Percentiles rank a stretch among this genome's conserved stretches.
Conservation (phyloP, 92 coral and sea anemone species). For the Umimayanthus chanpuru region DNA sequence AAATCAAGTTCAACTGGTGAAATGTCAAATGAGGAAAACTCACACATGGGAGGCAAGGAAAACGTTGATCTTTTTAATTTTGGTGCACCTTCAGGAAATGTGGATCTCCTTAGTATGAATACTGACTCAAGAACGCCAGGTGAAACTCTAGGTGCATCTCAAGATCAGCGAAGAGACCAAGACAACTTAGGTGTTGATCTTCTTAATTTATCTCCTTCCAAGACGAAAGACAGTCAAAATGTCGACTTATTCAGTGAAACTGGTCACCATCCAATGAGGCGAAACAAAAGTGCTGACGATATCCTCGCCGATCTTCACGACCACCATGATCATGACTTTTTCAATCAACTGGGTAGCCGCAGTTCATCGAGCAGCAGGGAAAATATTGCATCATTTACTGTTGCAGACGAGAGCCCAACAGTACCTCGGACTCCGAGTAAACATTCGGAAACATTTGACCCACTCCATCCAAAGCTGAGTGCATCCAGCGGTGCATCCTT, state of each 20-base stretch:
- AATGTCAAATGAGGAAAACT: neutral
- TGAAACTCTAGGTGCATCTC: constrained; percentile 68
- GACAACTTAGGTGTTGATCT: constrained; percentile 36
- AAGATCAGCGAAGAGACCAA: constrained; percentile 46
- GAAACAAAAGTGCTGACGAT: constrained; percentile 93
- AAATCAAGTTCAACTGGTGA: constrained; percentile 33
- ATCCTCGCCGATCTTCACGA: constrained; percentile 69
- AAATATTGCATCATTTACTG: constrained; percentile 62
- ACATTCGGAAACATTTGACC: constrained; percentile 57
- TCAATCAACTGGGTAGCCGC: constrained; percentile 74
- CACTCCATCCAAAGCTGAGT: constrained; percentile 44
- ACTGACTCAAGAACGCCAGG: constrained; percentile 22
- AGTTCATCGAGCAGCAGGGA: constrained; percentile 81
- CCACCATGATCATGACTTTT: constrained; percentile 78
- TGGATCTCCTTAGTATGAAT: constrained; percentile 26
- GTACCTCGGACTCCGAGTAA: neutral
- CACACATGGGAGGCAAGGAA: neutral
- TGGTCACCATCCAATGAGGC: constrained; percentile 59
- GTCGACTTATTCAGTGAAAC: constrained; percentile 80
- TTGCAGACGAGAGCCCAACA: constrained; percentile 1
- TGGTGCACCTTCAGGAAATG: constrained; percentile 37
- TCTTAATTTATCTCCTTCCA: constrained; percentile 36
- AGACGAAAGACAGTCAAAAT: constrained; percentile 71
- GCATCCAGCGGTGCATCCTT: constrained; percentile 32
- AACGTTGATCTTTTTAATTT: constrained; percentile 53